Evolutionary conservation across 2,113 vertebrate species (phyloP).

Genomic region (Bubo scandiacus): DNA sequence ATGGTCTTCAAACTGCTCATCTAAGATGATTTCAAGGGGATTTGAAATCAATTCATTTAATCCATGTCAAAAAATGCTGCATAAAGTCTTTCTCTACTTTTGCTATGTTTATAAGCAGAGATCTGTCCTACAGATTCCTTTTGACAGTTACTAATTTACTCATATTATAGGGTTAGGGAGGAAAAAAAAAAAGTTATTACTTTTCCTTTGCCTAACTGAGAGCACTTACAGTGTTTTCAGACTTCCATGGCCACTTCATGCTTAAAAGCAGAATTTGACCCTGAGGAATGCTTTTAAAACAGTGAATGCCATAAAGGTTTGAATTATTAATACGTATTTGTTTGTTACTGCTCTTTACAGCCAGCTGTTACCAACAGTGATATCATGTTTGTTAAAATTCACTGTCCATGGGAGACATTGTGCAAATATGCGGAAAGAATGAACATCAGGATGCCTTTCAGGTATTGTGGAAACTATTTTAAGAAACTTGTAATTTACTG

Average conservation of each 20-base stretch:
- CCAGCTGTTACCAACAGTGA: conserved; percentile 92
- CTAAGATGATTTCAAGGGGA: neutral
- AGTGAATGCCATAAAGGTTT: neutral
- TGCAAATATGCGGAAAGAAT: conserved; percentile 98
- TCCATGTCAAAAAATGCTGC: neutral
- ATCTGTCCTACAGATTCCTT: neutral
- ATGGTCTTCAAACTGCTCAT: neutral
- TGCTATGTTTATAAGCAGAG: neutral
- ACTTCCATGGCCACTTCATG: neutral
- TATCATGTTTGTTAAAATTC: conserved; percentile 98
- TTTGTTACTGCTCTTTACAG: conserved; percentile 67
- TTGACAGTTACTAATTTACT: neutral
- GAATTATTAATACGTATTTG: neutral
- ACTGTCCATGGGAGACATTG: conserved; percentile 93
- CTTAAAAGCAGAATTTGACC: neutral
- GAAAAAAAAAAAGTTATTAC: neutral
- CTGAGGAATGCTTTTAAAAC: neutral
- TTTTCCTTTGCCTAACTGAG: neutral
- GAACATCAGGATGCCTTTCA: conserved; percentile 99
- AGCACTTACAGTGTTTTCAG: neutral
- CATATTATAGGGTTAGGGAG: neutral
- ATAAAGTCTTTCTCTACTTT: neutral
- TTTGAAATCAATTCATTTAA: neutral
- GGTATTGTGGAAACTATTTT: conserved; percentile 75
- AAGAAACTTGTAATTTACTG: neutral